Base-by-base conservation (phyloP, 2,888 invertebrate genomes). In the Drepana falcataria region DNA sequence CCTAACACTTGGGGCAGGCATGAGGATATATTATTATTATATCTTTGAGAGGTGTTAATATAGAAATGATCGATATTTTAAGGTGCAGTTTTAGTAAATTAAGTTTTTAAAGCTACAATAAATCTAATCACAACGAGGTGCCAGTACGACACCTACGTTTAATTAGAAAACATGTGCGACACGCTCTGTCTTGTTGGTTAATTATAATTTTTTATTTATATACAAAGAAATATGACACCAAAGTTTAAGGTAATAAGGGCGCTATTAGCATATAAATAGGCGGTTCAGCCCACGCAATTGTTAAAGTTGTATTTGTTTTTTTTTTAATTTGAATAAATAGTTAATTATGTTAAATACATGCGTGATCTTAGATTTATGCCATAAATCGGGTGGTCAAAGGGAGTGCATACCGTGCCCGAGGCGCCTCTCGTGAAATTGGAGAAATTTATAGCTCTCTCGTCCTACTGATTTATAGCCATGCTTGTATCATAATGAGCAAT, bases 281-380 rank as follows among this genome's bases (percentile, higher is more conserved):
- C 44, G 53, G 40, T 51, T 52, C 54, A 80, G 70, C 83, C 84
- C 79, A 85, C 84, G 73, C 77, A 63, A 69, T 69, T 69, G 70
- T 63, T 52, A 40, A 51, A 54, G 57, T 49, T 52, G 51, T 60
- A 64, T 66, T 66, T 68, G 64, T 76, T 80, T 81, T 79, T 76
- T 79, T 79, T 73, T 60, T 68, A 59, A 79, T 87, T 83, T 83
- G 69, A 83, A 84, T 85, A 84, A 83, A 83, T 81, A 75, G 70
- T 77, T 84, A 81, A 83, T 86, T 85, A 85, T 85, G 84, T 73
- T 80, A 81, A 79, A 75, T 69, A 68, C 66, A 64, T 77, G 75
- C 75, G 75, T 65, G 55, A 58, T 57, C 34, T 51, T 51, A 51
- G 51, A 37, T 49, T 49, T 49, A 64, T 61, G 59, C 62, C 59